Evolutionary conservation across 1,140 invertebrate species (phyloP), one percentile per base, ranked within the genome.

Genomic region (Chlorops oryzae): DNA sequence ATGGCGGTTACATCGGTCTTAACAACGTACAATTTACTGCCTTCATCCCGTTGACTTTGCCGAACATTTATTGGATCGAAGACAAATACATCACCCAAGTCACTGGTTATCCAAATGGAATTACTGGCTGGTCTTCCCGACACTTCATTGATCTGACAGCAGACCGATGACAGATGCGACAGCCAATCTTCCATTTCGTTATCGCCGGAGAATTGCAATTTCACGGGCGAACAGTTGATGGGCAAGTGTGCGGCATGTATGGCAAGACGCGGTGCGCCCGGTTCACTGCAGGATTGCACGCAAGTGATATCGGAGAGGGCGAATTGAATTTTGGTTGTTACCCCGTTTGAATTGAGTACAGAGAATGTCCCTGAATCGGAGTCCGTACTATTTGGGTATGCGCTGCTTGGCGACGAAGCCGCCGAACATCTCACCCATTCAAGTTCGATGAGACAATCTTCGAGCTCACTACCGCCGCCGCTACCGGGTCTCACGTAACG

Each of bases 141-240:
- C 27, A 86, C 70, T 50, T 79, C 79, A 71, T 87, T 82, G 47
- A 87, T 78, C 70, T 85, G 80, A 55, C 83, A 85, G 65, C 82
- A 83, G 13, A 87, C 81, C 69, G 77, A 80, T n/a, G 80, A 79
- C 51, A 91, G 77, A 62, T 88, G 80, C 28, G 81, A 80, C 40
- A 90, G 79, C 90, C 90, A 93, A 65, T 92, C 89, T 74, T 91
- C 88, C 73, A 89, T 79, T 73, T 91, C 86, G 34, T 81, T 80
- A 72, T 92, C 88, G 57, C 83, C 82, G 17, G 77, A 71, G 72
- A 91, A 87, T 72, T 87, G 81, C 50, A 92, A 71, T 70, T 82
- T 81, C 7, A 90, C 74, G 6, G 78, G 72, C 25, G 66, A 62
- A 15, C 68, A 72, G 55, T 72, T 73, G 37, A 73, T 72, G 32